Evolutionary conservation across 2,888 invertebrate species (phyloP).

Genomic region (Eupithecia centaureata): DNA sequence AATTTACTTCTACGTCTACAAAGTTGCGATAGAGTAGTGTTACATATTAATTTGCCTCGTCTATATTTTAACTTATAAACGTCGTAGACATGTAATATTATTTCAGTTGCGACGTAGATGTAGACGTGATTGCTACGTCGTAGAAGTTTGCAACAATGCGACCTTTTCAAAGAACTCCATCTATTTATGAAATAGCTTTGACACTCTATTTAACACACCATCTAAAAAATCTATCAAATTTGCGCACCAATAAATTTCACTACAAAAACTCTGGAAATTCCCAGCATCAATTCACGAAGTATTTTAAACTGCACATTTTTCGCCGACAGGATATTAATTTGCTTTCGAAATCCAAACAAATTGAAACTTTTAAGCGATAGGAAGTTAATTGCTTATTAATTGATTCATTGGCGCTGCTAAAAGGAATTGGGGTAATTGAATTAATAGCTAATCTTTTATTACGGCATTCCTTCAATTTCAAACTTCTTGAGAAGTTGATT

Average conservation of each 20-base stretch:
- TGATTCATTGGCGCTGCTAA: conserved; percentile 40
- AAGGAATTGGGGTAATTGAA: conserved; percentile 15
- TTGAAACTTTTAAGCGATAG: conserved; percentile 40
- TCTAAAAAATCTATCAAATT: conserved; percentile 15
- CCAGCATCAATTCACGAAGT: conserved; percentile 24
- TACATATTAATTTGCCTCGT: too few species aligned
- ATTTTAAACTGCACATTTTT: conserved; percentile 37
- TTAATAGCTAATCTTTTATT: conserved; percentile 13
- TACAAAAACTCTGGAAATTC: conserved; percentile 23
- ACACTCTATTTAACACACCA: background rate
- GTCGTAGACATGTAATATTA: conserved; percentile 3
- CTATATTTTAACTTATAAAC: background rate
- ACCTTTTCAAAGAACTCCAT: background rate
- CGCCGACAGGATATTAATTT: conserved; percentile 37
- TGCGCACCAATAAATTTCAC: conserved; percentile 30
- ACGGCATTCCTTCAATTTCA: background rate
- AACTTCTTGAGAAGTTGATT: conserved; percentile 1
- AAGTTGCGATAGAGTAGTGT: too few species aligned
- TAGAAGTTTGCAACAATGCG: background rate
- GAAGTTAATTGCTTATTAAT: conserved; percentile 58
- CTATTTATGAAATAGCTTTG: background rate
- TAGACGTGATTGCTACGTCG: background rate
- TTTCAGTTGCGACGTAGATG: background rate
- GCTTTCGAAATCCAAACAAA: conserved; percentile 38
- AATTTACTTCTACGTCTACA: too few species aligned